A percentile compares a stretch with the other conserved stretches of the same genome.
These are phyloP conservation scores for Epinotia bilunana DNA, from an alignment of 2,888 invertebrate species.

Conservation along the genomic window DNA sequence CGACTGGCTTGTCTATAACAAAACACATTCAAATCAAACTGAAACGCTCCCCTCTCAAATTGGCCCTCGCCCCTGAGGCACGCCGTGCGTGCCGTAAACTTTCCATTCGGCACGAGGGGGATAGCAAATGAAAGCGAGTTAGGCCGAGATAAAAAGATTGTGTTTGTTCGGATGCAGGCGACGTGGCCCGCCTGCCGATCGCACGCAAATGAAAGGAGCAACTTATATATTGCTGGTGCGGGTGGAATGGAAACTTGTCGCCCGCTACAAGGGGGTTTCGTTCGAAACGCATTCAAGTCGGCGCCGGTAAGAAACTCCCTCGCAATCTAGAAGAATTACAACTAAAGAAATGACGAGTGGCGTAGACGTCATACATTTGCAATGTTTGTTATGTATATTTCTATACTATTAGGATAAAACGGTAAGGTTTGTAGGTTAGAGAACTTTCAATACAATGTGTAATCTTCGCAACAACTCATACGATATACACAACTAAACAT, in stretches of 20 bases:
- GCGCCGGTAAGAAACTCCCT: not conserved
- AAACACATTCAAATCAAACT: not conserved
- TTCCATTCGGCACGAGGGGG: conserved; percentile 19
- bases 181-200: conserved; percentile 20
- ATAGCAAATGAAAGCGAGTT: conserved; percentile 11
- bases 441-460: too few relatives aligned
- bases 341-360: not conserved
- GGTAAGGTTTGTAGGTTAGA: too few relatives aligned
- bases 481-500: too few relatives aligned
- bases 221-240: not conserved
- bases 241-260: conserved; percentile 9
- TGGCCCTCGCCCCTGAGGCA: conserved; percentile 1
- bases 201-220: conserved; percentile 27
- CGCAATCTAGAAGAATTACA: not conserved
- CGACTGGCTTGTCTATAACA: too few relatives aligned
- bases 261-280: not conserved
- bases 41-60: not conserved
- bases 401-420: too few relatives aligned
- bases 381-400: too few relatives aligned
- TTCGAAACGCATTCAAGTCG: not conserved
- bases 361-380: not conserved
- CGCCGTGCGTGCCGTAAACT: conserved; percentile 35
- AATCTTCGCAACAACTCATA: too few relatives aligned
- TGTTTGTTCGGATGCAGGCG: conserved; percentile 33
- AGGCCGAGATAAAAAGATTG: conserved; percentile 39